phyloP scores from a whole-genome alignment of 2,113 vertebrate species.

The Capra hircus region DNA sequence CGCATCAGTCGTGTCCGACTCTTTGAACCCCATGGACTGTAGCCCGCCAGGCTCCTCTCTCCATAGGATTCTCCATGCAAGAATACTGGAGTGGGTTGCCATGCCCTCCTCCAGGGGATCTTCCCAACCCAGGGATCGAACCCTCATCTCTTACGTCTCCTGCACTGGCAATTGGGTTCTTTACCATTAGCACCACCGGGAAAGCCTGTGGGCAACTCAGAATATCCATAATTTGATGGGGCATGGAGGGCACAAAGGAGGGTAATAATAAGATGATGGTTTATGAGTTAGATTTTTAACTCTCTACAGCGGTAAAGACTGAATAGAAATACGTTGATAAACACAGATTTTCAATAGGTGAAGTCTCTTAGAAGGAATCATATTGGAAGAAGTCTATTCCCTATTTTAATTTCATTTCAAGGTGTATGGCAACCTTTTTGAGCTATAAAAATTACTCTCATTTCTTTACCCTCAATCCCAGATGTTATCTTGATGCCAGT shows the following conservation, averaged over 20 bases:
- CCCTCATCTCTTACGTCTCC: background rate
- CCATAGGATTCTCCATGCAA: background rate
- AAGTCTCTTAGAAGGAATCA: background rate
- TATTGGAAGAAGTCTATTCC: accelerated
- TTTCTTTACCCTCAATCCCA: background rate
- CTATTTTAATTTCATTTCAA: background rate
- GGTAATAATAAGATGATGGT: accelerated
- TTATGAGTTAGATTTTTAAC: background rate
- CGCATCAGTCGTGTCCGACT: background rate
- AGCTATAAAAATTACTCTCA: background rate
- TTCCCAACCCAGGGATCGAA: background rate
- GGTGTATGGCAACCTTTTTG: background rate
- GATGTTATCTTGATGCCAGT: background rate
- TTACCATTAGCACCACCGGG: background rate
- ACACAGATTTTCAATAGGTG: accelerated
- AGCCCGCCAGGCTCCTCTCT: background rate
- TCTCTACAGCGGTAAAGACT: background rate
- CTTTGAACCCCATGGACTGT: background rate
- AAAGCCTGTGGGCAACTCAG: background rate
- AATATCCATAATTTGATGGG: too few species aligned
- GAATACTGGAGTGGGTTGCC: background rate
- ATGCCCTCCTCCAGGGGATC: background rate
- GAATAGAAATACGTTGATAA: accelerated
- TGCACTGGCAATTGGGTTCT: background rate
- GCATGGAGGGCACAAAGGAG: background rate